These are phyloP conservation scores for Antechinus flavipes DNA, from an alignment of 2,113 vertebrate genomes.

Conservation along the genomic window DNA sequence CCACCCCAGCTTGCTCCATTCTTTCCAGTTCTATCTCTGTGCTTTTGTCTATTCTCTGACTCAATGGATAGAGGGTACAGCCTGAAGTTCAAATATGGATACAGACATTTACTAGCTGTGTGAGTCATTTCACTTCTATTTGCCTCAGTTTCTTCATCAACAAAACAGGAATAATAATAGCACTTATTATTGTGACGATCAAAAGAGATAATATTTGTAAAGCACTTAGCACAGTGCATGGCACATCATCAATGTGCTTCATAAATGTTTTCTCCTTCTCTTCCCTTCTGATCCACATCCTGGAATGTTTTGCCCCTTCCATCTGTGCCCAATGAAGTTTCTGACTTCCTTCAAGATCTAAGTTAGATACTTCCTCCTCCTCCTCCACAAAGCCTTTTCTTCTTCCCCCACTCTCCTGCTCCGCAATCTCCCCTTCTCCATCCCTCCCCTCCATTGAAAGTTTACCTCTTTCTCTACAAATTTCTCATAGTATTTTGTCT, in stretches of 20 bases:
- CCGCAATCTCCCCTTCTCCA: fast-evolving
- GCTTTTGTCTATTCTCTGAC: background rate
- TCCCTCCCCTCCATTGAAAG: background rate
- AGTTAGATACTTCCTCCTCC: background rate
- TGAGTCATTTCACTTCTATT: background rate
- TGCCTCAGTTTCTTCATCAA: background rate
- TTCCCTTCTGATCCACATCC: background rate
- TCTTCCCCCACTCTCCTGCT: background rate
- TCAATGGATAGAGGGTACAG: no score
- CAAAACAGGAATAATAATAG: background rate
- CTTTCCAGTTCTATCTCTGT: background rate
- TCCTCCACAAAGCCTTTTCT: background rate
- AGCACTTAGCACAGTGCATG: background rate
- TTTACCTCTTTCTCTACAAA: background rate
- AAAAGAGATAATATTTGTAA: background rate
- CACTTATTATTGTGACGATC: background rate
- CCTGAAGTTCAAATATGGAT: background rate
- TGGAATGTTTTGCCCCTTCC: background rate
- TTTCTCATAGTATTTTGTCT: background rate
- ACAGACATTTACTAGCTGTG: background rate
- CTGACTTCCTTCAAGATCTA: background rate
- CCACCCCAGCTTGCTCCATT: background rate
- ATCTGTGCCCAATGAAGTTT: background rate
- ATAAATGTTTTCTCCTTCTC: background rate
- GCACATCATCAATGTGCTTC: background rate